Evolutionary conservation across 2,113 vertebrate genomes (phyloP), one percentile per base, ranked within the genome.

Genomic region (Vidua macroura): DNA sequence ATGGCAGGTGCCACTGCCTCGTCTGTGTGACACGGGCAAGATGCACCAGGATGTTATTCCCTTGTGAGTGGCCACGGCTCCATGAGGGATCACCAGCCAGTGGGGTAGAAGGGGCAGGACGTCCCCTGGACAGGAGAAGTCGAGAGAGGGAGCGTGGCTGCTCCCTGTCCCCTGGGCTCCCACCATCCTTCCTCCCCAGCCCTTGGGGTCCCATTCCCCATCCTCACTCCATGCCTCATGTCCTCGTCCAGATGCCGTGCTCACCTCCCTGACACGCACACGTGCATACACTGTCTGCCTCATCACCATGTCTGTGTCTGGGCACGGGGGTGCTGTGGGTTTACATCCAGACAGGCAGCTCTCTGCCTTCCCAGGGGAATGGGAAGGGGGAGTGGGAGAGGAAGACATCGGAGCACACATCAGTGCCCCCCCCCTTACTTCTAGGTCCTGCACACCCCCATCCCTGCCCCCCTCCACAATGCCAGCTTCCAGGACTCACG

Each of bases 231-330:
- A 91, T 87, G 28, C 55, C 83, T 91, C 89, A 92, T 86, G 89
- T 89, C 83, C 93, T 88, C 2, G 2, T 84, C 83, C 31, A 4
- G 73, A 55, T 1, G 1, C 88, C 1, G 6, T 56, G 74, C 88
- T 91, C 91, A 82, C 89, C 75, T 80, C 80, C 62, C 86, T 64
- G 31, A 82, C 70, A 84, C 6, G 0, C 91, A 94, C 86, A 93
- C 44, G 0, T 63, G 66, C 90, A 90, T 84, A 84, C 95, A 85
- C 91, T 76, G 49, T 96, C 92, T 95, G 81, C 89, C 82, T 87
- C 94, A 95, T 95, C 63, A 14, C 93, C 87, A 93, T 91, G 80
- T 94, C 67, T 92, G 37, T 95, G 91, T 94, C 77, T 91, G 96
- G 93, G 85, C 96, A 92, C 95, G 35, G 89, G 91, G 84, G 84